Evolutionary conservation across 2,113 vertebrate genomes (phyloP).

Genomic region (Xiphorhynchus elegans): DNA sequence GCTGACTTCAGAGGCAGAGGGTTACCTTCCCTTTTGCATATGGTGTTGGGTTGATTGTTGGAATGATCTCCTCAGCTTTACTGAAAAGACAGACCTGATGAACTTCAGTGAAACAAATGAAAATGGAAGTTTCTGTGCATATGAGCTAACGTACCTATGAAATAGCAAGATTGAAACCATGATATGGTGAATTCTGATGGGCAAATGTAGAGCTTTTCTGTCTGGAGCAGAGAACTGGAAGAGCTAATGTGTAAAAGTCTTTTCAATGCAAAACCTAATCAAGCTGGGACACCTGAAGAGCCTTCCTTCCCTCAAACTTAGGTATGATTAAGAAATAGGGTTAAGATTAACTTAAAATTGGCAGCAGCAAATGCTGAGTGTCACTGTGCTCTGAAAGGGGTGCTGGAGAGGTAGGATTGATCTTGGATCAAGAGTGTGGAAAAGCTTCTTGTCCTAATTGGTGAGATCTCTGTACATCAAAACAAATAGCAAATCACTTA

Average conservation of each 20-base stretch:
- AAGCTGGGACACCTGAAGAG: background rate
- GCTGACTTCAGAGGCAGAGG: background rate
- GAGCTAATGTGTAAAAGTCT: background rate
- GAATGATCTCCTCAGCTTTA: background rate
- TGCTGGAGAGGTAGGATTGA: background rate
- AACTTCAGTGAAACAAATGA: background rate
- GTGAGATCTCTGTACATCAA: background rate
- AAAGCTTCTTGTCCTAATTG: background rate
- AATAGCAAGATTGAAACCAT: background rate
- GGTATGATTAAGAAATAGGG: background rate
- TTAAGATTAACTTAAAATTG: background rate
- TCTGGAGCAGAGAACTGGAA: background rate
- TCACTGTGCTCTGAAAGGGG: background rate
- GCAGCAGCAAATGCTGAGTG: background rate
- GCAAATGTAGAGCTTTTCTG: background rate
- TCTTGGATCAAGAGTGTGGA: background rate
- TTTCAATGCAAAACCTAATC: background rate
- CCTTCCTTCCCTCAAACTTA: background rate
- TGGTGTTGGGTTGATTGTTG: background rate
- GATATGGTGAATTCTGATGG: background rate
- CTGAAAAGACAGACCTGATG: background rate
- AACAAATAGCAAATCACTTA: background rate
- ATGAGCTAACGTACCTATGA: background rate
- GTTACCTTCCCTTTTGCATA: background rate
- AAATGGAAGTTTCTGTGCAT: background rate